Evolutionary conservation across 2,113 vertebrate genomes (phyloP), one percentile per base, ranked within the genome.

Genomic region (Phrynocephalus versicolor): DNA sequence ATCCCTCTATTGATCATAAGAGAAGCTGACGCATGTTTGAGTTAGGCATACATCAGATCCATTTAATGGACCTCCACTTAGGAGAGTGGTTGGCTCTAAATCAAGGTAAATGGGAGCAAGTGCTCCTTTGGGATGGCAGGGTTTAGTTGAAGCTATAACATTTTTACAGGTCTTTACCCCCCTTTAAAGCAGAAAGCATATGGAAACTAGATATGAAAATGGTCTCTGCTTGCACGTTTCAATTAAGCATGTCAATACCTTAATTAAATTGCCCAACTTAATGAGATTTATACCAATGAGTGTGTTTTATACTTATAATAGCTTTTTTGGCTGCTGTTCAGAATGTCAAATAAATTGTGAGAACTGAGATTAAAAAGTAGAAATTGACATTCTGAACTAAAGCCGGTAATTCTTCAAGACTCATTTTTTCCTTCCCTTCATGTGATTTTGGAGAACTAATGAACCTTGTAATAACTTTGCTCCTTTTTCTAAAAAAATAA

Each of bases 191-290:
- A 93, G 94, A 95, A 96, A 95, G 95, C 93, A 92, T 96, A 97
- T 98, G 97, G 97, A 98, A 97, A 97, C 98, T 96, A 98, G 96
- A 96, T 97, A 98, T 95, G 96, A 96, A 98, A 97, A 98, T 95
- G 96, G 94, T 94, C 96, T 96, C 94, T 95, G 96, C 96, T 96
- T 96, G 96, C 97, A 98, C 95, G 93, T 98, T 99, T 99, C 98
- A 98, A 99, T 99, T 99, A 99, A 97, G 97, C 97, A 97, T 97
- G 98, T 98, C 98, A 97, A 99, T 99, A 99, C 97, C 96, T 98
- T 98, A 99, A 99, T 99, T 98, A 99, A 99, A 99, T 99, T 97
- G 97, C 97, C 97, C 96, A 96, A 95, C 95, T 96, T 98, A 99
- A 99, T 97, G 96, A 97, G 98, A 99, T 99, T 98, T 98, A 98